Evolutionary conservation across 2,888 invertebrate species (phyloP), one percentile per base, ranked within the genome.

Genomic region (Callyntrura guangdongensis): DNA sequence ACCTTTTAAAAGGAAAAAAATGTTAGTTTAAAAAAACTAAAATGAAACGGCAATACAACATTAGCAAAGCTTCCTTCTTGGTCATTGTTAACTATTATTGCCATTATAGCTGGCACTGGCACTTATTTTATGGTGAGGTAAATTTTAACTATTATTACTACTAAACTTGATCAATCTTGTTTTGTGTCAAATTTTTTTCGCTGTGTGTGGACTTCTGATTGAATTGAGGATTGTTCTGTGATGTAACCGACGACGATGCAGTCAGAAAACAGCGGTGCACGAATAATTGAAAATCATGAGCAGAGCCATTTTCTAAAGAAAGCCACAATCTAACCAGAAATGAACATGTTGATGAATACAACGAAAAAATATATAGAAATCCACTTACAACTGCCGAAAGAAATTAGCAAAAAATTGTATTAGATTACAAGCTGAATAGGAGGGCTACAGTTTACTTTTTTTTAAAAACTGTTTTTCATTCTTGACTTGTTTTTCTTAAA

Each of bases 231-330:
- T 67, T 67, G 67, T 20, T 67, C 69, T 72, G n/a, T n/a, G 17
- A 45, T 45, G 72, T 11, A 72, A 72, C 64, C n/a, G 9, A 2
- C n/a, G n/a, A 59, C 22, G 12, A n/a, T n/a, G n/a, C n/a, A n/a
- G n/a, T n/a, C n/a, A n/a, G n/a, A n/a, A n/a, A n/a, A n/a, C 5
- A 47, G 36, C n/a, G 27, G 36, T 14, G 67, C 67, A 67, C 67
- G 67, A 67, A 67, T 67, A 67, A 67, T 67, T 67, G 67, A 67
- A 36, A 67, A 67, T 67, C 67, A 67, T 67, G 67, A 67, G 36
- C 11, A n/a, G n/a, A n/a, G n/a, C n/a, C n/a, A n/a, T n/a, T n/a
- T n/a, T n/a, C n/a, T n/a, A n/a, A n/a, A n/a, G n/a, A n/a, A n/a
- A n/a, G n/a, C n/a, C n/a, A n/a, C n/a, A n/a, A n/a, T n/a, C n/a